Conservation (phyloP, 1,140 invertebrate species). For the Drosophila fuyamai region DNA sequence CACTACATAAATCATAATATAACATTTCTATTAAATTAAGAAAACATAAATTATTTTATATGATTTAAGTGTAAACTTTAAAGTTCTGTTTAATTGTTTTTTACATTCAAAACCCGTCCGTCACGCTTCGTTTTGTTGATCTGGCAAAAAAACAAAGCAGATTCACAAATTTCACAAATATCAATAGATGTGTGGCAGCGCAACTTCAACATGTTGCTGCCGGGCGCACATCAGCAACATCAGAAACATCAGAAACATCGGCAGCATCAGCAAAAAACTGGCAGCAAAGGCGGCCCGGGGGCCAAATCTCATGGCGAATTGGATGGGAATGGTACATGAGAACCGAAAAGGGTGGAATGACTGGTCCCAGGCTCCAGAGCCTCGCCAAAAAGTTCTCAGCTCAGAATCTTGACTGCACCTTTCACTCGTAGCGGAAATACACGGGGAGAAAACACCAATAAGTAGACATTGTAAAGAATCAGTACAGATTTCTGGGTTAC, state of each 20-base stretch:
- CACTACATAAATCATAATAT: too few relatives aligned
- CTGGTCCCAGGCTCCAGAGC: neutral
- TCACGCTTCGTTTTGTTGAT: constrained; percentile 32
- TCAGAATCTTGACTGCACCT: constrained; percentile 32
- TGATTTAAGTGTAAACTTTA: too few relatives aligned
- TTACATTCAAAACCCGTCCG: constrained; percentile 14
- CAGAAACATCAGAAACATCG: constrained; percentile 17
- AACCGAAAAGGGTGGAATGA: constrained; percentile 13
- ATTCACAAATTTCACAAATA: constrained; percentile 27
- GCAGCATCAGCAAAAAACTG: constrained; percentile 3
- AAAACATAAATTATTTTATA: too few relatives aligned
- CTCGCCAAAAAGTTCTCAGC: constrained; percentile 26
- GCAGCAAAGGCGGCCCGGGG: constrained; percentile 3
- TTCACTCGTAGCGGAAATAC: constrained; percentile 28
- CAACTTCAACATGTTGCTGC: constrained; percentile 5
- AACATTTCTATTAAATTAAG: too few relatives aligned
- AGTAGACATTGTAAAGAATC: too few relatives aligned
- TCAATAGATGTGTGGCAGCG: constrained; percentile 33
- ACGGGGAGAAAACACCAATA: neutral
- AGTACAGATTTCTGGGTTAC: too few relatives aligned
- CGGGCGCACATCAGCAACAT: constrained; percentile 3
- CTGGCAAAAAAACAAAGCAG: constrained; percentile 15
- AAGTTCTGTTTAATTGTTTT: neutral
- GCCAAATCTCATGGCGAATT: constrained; percentile 35
- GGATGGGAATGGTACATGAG: constrained; percentile 26